Conservation (phyloP, 2,113 vertebrate species). For the Brienomyrus longianalis region DNA sequence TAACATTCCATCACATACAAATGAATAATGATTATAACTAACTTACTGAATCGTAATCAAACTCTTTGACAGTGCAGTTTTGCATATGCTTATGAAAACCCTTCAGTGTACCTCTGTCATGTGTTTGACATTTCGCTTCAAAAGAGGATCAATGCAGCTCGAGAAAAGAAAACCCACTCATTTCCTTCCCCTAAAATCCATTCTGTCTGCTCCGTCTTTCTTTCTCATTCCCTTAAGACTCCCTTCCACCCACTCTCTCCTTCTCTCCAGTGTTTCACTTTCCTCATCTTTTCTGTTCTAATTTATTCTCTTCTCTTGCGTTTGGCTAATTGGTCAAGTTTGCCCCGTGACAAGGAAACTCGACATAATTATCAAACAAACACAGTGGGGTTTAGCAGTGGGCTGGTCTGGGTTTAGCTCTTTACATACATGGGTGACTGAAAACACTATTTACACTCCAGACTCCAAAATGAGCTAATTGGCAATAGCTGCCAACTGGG, state of each 20-base stretch:
- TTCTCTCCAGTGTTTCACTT: slow-evolving; percentile 39
- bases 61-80: background rate
- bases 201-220: slow-evolving; percentile 33
- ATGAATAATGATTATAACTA: slow-evolving; percentile 30
- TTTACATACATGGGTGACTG: slow-evolving; percentile 51
- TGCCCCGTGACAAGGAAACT: slow-evolving; percentile 57
- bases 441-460: slow-evolving; percentile 55
- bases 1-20: background rate
- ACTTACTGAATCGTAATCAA: slow-evolving; percentile 39
- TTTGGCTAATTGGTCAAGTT: slow-evolving; percentile 65
- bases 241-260: slow-evolving; percentile 12
- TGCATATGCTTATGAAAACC: slow-evolving; percentile 11
- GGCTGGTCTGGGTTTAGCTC: slow-evolving; percentile 54
- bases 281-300: slow-evolving; percentile 47
- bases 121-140: slow-evolving; percentile 45
- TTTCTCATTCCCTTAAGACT: slow-evolving; percentile 37
- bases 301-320: slow-evolving; percentile 52
- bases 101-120: slow-evolving; percentile 36
- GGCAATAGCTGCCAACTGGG: slow-evolving; percentile 51
- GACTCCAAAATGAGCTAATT: slow-evolving; percentile 54
- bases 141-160: slow-evolving; percentile 46
- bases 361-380: slow-evolving; percentile 66
- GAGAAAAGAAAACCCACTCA: slow-evolving; percentile 36
- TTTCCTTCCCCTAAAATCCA: slow-evolving; percentile 32
- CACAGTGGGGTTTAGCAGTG: slow-evolving; percentile 55